These are phyloP conservation scores for Octodon degus DNA, from an alignment of 2,113 vertebrate species.

Conservation along the genomic window DNA sequence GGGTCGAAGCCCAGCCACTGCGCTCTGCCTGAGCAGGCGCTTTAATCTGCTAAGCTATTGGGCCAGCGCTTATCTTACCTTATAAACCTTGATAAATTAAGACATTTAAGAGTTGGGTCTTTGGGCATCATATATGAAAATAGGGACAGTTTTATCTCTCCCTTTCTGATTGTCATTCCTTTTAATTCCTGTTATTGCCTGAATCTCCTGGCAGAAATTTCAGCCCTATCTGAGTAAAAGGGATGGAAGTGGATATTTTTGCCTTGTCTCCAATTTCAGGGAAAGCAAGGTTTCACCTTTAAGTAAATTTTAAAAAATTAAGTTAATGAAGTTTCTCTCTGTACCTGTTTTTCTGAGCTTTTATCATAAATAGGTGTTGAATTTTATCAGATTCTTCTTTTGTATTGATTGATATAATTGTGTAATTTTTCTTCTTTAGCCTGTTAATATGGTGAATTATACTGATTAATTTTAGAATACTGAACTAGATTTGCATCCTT, in stretches of 20 bases:
- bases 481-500: not conserved
- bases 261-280: not conserved
- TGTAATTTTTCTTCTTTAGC: not conserved
- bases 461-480: not conserved
- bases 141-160: not conserved
- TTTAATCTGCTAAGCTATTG: no score
- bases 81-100: not conserved
- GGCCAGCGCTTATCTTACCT: not conserved
- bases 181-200: not conserved
- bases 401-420: not conserved
- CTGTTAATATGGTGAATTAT: not conserved
- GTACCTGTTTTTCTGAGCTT: slow-evolving; percentile 1
- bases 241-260: not conserved
- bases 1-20: no score
- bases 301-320: not conserved
- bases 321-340: slow-evolving; percentile 13
- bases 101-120: not conserved
- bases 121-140: not conserved
- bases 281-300: not conserved
- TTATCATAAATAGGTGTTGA: not conserved
- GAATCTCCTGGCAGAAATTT: not conserved
- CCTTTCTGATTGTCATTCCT: not conserved
- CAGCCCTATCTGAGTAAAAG: not conserved
- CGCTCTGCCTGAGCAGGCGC: no score
- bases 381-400: not conserved